Base-by-base conservation (phyloP, 2,888 invertebrate species). In the Drosophila prolongata region DNA sequence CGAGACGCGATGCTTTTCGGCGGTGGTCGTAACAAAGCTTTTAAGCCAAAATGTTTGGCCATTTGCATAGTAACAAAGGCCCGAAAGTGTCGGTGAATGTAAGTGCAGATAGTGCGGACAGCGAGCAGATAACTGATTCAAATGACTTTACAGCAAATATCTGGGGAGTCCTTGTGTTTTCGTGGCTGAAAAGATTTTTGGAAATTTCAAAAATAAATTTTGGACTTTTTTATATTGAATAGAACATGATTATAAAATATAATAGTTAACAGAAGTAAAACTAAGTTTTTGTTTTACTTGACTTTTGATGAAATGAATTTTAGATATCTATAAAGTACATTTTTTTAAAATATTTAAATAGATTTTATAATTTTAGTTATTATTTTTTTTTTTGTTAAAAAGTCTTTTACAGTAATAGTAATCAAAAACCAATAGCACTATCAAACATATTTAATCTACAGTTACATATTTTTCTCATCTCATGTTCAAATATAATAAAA, bases 21-120 rank as follows among this genome's bases (percentile, higher is more conserved):
- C 55, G 38, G 30, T 49, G 61, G 61, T 71, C 52, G 54, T 59
- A 54, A 64, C 58, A 69, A 64, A 72, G 86, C 79, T 72, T 75
- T 80, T 79, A 79, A 54, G 76, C 72, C 42, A 59, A 70, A 79
- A 65, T 58, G 62, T 55, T 68, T 57, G n/a, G 43, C 58, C 70
- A 67, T 69, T 77, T 74, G 54, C 66, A 79, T 68, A 42, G 73
- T 35, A 72, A 72, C 46, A 65, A 65, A 38, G 61, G 37, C 19
- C 19, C 66, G 1, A 61, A 46, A 61, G 66, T 34, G 65, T 19
- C 30, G 37, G 44, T 0, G 30, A 61, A 10, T 44, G 27, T 40
- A 16, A 58, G 37, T 37, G 62, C 9, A 8, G 35, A 62, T 40
- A 46, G 35, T 62, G 38, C 38, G 62, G 62, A 19, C 53, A 40